Conservation (phyloP, 2,797 vertebrate species). For the Pelobates cultripes region DNA sequence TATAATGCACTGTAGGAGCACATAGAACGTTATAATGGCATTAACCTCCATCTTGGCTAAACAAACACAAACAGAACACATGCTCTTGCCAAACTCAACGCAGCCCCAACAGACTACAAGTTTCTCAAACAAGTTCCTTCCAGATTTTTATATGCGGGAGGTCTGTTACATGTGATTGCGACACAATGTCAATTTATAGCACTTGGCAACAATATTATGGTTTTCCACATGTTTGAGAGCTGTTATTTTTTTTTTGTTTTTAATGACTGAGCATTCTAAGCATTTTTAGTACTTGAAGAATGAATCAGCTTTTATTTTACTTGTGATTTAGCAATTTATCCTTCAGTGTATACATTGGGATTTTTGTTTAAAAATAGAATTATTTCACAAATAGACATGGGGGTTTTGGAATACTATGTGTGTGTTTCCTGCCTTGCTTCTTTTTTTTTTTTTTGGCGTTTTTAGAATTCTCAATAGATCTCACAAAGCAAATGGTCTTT, state of each 20-base stretch:
- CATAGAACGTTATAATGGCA: too few species aligned
- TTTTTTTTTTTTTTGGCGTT: background rate
- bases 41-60: too few species aligned
- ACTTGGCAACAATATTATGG: background rate
- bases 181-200: constrained; percentile 2
- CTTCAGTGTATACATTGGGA: background rate
- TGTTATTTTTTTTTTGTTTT: background rate
- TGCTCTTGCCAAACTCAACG: too few species aligned
- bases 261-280: background rate
- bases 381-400: background rate
- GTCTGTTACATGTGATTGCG: background rate
- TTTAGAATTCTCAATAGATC: background rate
- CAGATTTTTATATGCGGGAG: background rate
- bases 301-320: background rate
- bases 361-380: background rate
- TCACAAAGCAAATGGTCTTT: too few species aligned
- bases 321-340: background rate
- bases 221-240: background rate
- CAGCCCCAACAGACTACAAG: background rate
- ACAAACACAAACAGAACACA: too few species aligned
- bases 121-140: background rate
- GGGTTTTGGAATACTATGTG: background rate
- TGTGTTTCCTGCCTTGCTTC: background rate
- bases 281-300: background rate
- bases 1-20: too few species aligned